These are phyloP conservation scores for Strigamia crassipes DNA, from an alignment of 2,888 invertebrate genomes.

Conservation along the genomic window DNA sequence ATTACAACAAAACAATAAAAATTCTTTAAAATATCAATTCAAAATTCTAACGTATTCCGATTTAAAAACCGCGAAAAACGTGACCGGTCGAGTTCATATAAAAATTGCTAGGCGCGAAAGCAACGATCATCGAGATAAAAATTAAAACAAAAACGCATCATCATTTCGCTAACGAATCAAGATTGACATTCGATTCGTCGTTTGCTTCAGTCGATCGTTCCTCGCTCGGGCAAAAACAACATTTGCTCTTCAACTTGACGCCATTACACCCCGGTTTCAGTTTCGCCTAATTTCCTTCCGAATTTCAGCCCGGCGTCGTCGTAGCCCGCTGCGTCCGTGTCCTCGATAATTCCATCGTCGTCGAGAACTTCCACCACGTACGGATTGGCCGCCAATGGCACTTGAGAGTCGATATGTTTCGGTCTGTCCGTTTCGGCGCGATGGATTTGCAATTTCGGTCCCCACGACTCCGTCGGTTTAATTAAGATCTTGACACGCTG, in stretches of 20 bases:
- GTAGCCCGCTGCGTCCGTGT: background rate
- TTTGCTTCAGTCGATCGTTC: background rate
- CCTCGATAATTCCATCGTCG: constrained; percentile 44
- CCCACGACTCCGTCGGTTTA: constrained; percentile 57
- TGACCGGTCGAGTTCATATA: background rate
- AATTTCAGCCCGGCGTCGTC: constrained; percentile 43
- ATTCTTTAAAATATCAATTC: background rate
- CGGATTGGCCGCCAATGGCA: constrained; percentile 47
- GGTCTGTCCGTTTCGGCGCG: constrained; percentile 53
- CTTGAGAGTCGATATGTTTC: constrained; percentile 55
- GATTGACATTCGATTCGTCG: background rate
- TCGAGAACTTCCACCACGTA: constrained; percentile 46
- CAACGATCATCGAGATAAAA: background rate
- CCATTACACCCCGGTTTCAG: constrained; percentile 41
- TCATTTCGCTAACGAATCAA: background rate
- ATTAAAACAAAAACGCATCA: background rate
- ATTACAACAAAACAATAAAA: background rate
- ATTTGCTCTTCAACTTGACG: no score
- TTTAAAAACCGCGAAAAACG: background rate
- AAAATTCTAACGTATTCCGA: background rate
- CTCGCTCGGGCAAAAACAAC: background rate
- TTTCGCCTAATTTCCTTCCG: constrained; percentile 21
- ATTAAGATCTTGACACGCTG: constrained; percentile 55
- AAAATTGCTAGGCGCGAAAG: background rate
- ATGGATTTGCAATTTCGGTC: constrained; percentile 55